phyloP scores from a whole-genome alignment of 2,113 vertebrate genomes.

The Aptenodytes forsteri region DNA sequence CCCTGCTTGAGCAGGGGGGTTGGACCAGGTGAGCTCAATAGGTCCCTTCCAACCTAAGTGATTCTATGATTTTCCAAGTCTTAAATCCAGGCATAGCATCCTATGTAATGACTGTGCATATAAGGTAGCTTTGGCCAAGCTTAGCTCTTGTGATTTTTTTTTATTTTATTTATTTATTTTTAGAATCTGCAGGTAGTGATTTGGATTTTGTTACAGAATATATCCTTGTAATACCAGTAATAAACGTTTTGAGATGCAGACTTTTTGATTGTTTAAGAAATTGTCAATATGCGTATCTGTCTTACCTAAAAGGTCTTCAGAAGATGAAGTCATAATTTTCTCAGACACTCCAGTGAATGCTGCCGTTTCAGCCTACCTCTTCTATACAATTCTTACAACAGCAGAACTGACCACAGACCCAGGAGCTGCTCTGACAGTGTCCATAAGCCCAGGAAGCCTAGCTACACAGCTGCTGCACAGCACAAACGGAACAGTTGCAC shows the following conservation, averaged over 20 bases:
- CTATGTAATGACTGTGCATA: neutral
- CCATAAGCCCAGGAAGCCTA: neutral
- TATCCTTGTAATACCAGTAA: neutral
- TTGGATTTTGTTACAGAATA: neutral
- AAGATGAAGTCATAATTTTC: neutral
- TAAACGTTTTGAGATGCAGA: neutral
- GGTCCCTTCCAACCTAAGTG: neutral
- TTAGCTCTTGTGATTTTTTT: neutral
- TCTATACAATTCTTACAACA: neutral
- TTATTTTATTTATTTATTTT: neutral
- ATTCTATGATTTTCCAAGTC: neutral
- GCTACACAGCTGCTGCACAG: neutral
- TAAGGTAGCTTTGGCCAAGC: neutral
- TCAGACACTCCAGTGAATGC: neutral
- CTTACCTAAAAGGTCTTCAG: neutral
- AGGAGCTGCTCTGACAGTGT: neutral
- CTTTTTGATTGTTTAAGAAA: neutral
- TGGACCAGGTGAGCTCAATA: neutral
- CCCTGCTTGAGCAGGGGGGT: neutral
- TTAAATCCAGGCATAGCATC: neutral
- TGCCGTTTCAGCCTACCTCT: neutral
- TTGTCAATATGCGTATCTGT: accelerated
- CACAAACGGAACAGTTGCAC: neutral
- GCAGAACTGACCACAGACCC: neutral
- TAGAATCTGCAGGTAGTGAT: neutral